Percentiles rank a stretch among this genome's conserved stretches.
Conservation (phyloP, 2,113 vertebrate genomes). For the Nyctereutes procyonoides region DNA sequence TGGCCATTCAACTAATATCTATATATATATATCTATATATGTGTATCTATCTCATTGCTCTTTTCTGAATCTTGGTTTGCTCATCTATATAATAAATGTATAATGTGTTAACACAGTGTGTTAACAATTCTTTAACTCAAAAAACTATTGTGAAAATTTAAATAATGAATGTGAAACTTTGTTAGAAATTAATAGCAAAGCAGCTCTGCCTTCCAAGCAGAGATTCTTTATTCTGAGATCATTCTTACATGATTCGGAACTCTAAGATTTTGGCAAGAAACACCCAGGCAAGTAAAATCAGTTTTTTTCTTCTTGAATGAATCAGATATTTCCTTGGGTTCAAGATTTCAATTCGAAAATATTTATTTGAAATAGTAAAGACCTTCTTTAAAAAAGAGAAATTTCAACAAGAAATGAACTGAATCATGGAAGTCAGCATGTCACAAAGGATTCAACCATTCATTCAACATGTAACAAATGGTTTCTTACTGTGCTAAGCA, state of each 20-base stretch:
- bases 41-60: neutral
- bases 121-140: constrained; percentile 10
- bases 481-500: neutral
- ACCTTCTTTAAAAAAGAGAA: neutral
- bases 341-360: neutral
- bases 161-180: neutral
- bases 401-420: neutral
- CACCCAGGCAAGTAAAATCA: neutral
- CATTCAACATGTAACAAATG: neutral
- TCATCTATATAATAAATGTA: neutral
- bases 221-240: neutral
- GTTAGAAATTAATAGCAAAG: neutral
- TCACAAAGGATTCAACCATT: neutral
- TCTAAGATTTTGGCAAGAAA: constrained; percentile 13
- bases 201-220: neutral
- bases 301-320: neutral
- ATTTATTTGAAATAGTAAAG: neutral
- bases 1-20: neutral
- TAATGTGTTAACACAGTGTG: neutral
- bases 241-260: neutral
- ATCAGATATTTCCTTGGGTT: neutral
- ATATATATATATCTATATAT: neutral
- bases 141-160: neutral
- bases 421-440: neutral
- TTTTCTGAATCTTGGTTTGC: neutral